Conservation (phyloP, 2,888 invertebrate genomes). For the Leucoma salicis region DNA sequence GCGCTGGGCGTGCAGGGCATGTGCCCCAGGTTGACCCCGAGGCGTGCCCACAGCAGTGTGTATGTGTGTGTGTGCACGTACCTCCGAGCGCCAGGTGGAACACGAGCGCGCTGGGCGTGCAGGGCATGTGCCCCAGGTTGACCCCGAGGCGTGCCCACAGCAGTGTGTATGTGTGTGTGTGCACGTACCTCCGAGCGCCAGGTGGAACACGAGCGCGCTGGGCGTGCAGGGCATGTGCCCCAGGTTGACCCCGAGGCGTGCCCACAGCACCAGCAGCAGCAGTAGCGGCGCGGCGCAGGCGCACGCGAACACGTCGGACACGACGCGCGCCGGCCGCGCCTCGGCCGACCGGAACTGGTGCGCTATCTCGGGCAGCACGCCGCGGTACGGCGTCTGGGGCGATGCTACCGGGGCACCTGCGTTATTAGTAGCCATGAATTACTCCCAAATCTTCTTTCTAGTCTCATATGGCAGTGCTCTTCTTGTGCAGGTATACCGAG, state of each 20-base stretch:
- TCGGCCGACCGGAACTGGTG: conserved; percentile 97
- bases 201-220: conserved; percentile 94
- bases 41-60: too few species aligned
- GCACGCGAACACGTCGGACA: conserved; percentile 95
- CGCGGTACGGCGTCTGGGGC: conserved; percentile 41
- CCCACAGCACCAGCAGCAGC: conserved; percentile 92
- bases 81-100: too few species aligned
- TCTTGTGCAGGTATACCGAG: too few species aligned
- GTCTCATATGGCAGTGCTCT: too few species aligned
- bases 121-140: too few species aligned
- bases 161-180: too few species aligned
- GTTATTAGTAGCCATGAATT: background rate
- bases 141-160: too few species aligned
- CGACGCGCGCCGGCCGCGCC: conserved; percentile 91
- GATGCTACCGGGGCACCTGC: conserved; percentile 13
- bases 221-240: conserved; percentile 89
- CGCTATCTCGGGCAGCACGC: conserved; percentile 82
- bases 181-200: conserved; percentile 90
- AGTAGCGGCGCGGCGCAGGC: conserved; percentile 92
- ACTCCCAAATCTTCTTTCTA: too few species aligned
- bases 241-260: conserved; percentile 92
- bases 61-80: too few species aligned
- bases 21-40: too few species aligned
- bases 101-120: too few species aligned
- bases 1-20: too few species aligned